These are phyloP conservation scores for Acleris laterana DNA, from an alignment of 2,888 invertebrate species.

Conservation along the genomic window DNA sequence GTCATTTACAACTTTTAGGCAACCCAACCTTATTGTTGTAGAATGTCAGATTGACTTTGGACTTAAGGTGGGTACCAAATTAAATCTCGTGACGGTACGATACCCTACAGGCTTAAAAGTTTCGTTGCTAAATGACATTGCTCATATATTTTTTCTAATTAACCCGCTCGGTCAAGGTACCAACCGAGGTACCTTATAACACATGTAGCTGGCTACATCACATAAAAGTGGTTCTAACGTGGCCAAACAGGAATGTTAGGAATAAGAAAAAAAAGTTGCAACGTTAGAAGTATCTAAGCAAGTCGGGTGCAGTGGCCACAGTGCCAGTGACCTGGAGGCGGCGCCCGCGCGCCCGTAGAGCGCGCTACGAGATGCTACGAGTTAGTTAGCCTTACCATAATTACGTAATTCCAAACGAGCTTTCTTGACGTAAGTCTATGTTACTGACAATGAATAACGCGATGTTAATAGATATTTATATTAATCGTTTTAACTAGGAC, in stretches of 20 bases:
- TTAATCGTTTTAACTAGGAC: no score
- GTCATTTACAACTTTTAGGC: no score
- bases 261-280: conserved; percentile 78
- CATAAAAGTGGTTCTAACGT: conserved; percentile 53
- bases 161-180: not conserved
- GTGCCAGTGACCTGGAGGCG: conserved; percentile 78
- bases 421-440: conserved; percentile 17
- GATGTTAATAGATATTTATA: not conserved
- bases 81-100: no score
- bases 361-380: conserved; percentile 66
- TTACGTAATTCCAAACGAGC: conserved; percentile 30
- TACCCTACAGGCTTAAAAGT: no score
- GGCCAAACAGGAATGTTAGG: conserved; percentile 71
- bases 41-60: no score
- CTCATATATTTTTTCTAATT: not conserved
- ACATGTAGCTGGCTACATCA: conserved; percentile 31
- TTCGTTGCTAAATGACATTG: not conserved
- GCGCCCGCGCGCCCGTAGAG: conserved; percentile 60
- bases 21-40: no score
- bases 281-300: conserved; percentile 81
- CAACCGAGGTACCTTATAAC: not conserved
- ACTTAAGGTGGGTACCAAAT: no score
- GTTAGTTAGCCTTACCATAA: conserved; percentile 27
- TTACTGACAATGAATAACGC: conserved; percentile 3
- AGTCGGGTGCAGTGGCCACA: conserved; percentile 79